Base-by-base conservation (phyloP, 1,140 invertebrate species). In the Tribolium madens region DNA sequence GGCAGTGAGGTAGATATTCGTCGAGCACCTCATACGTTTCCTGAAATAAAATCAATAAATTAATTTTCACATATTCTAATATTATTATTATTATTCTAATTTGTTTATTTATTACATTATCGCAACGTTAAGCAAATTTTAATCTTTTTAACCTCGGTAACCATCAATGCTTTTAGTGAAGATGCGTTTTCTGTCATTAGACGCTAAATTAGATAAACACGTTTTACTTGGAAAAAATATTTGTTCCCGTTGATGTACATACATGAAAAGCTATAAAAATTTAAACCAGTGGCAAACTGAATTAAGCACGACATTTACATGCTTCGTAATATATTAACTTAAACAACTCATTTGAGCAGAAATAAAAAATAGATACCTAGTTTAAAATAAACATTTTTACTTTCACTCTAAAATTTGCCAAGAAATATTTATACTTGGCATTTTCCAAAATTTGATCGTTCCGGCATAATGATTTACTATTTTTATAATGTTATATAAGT, bases 1-100 rank as follows among this genome's bases (percentile, higher is more conserved):
- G 0, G 93, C 92, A 68, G 91, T 92, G 79, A 94, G 86, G 85
- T 94, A 94, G 78, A 90, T 88, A 85, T 94, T 94, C 46, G 93
- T 94, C 18, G 93, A 93, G 74, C 90, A 91, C 71, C 91, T 86
- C 93, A 95, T 94, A 31, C 90, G 89, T 79, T 92, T 88, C 60
- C 87, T 88, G 81, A 79, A 84, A 82, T 77, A 80, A 76, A 78
- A 9, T 73, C 15, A 36, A 60, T 21, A 53, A 73, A 57, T 57
- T 57, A 46, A 13, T 46, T 70, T 70, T 21, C 17, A 21, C 9
- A 18, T 17, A 18, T 17, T 12, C 10, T 10, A 7, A 57, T 10
- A 21, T 57, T 14, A 21, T 57, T 50, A n/a, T 42, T 42, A n/a
- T 42, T 1, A 42, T 26, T 26, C 21, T 42, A 18, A 57, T 12